These are phyloP conservation scores for Siderastrea radians DNA, from an alignment of 92 coral and sea anemone species.

Conservation along the genomic window DNA sequence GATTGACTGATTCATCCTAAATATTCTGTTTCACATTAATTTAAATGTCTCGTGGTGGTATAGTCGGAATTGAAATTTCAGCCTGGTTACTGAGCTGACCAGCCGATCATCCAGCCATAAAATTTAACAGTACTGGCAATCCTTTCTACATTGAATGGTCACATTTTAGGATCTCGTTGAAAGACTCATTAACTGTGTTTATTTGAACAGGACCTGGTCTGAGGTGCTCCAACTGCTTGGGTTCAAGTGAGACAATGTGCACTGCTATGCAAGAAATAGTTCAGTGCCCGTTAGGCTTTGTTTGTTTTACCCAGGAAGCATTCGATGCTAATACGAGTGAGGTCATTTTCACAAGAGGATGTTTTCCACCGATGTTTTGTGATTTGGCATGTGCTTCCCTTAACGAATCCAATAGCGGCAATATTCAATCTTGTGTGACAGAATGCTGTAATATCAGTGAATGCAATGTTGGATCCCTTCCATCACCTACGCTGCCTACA, in stretches of 20 bases:
- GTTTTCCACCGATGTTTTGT: background rate
- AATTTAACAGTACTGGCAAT: too few relatives aligned
- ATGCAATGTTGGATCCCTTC: slow-evolving; percentile 20
- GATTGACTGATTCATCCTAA: too few relatives aligned
- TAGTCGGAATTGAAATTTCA: too few relatives aligned
- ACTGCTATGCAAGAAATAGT: background rate
- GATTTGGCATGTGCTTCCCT: background rate
- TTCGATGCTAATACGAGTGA: background rate
- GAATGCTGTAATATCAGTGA: background rate
- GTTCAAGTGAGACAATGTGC: background rate
- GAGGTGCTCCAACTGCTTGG: background rate
- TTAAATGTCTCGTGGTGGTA: too few relatives aligned
- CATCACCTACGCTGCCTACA: background rate
- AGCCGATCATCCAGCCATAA: too few relatives aligned
- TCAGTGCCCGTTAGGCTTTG: background rate
- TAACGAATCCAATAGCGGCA: background rate
- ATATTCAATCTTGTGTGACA: background rate
- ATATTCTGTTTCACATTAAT: too few relatives aligned
- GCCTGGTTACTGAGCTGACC: too few relatives aligned
- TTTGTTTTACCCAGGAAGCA: background rate
- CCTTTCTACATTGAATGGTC: too few relatives aligned
- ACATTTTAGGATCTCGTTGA: too few relatives aligned
- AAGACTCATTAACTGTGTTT: too few relatives aligned
- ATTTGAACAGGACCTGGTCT: background rate
- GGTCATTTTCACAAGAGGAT: background rate